Evolutionary conservation across 2,113 vertebrate species (phyloP), one percentile per base, ranked within the genome.

Genomic region (Eubucco bourcierii): DNA sequence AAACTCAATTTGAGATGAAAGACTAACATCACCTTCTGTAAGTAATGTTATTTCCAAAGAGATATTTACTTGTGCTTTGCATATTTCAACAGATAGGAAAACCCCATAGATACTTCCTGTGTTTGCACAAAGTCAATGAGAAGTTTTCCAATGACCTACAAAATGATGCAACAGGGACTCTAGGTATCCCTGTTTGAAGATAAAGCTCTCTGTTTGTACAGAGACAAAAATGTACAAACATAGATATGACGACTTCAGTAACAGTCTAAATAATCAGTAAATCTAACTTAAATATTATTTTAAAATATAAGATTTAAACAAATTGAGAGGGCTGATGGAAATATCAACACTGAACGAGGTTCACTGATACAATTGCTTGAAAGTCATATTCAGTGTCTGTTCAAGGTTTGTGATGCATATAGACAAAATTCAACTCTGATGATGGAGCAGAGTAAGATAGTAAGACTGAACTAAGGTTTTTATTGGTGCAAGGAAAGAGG

Each of bases 171-270:
- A 17, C 7, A 24, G 75, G 39, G 81, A 87, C 39, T 66, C 24
- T 16, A 13, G 25, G 41, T 44, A 80, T 59, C 64, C 17, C 24
- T 80, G 47, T 80, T 87, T 84, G 34, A 89, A 91, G 66, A 94
- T 87, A 95, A 95, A 81, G n/a, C 33, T 80, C 53, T 91, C 21
- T 96, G 66, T 77, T 91, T 81, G 67, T 46, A 73, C n/a, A 80
- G 82, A 88, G 52, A 90, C 12, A 52, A 80, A 44, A 65, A 73
- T 90, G 86, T 46, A 86, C 77, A 91, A 91, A 93, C 46, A 94
- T 4, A 78, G 74, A 88, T 84, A 87, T 27, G 34, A 79, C 29
- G 1, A 84, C 44, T 88, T 88, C 23, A 76, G 20, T 87, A 76
- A 70, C 0, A 86, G n/a, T 60, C 29, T 84, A 72, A 94, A 92